Conservation (phyloP, 2,888 invertebrate genomes). For the Oscheius sp. region DNA sequence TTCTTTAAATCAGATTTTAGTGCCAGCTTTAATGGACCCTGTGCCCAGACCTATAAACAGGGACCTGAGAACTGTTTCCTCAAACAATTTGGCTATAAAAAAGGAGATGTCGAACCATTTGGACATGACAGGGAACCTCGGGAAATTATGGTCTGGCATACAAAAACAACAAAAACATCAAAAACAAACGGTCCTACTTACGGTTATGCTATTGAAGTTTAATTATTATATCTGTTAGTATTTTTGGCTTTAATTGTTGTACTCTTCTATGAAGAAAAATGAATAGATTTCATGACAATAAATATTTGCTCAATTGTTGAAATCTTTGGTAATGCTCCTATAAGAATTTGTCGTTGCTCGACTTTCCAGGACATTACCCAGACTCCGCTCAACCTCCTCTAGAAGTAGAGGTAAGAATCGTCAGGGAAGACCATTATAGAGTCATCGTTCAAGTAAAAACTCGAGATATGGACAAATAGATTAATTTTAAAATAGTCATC, state of each 20-base stretch:
- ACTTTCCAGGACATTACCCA: too few relatives aligned
- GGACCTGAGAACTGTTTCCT: slow-evolving; percentile 64
- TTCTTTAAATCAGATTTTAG: slow-evolving; percentile 36
- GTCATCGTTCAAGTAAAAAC: too few relatives aligned
- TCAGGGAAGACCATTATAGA: too few relatives aligned
- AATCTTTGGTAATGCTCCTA: not conserved
- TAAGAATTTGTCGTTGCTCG: not conserved
- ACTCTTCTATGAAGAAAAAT: slow-evolving; percentile 13
- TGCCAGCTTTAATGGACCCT: slow-evolving; percentile 53
- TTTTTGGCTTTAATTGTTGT: too few relatives aligned
- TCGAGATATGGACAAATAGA: too few relatives aligned
- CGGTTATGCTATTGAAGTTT: slow-evolving; percentile 28
- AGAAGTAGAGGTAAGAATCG: too few relatives aligned
- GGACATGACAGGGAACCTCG: slow-evolving; percentile 60
- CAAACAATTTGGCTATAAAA: slow-evolving; percentile 55
- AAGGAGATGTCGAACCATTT: slow-evolving; percentile 55
- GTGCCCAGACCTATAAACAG: slow-evolving; percentile 45
- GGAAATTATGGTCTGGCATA: slow-evolving; percentile 55
- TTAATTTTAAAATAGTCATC: too few relatives aligned
- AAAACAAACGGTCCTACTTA: slow-evolving; percentile 35
- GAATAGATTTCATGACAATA: too few relatives aligned
- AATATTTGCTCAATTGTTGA: too few relatives aligned
- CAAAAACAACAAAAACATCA: slow-evolving; percentile 43
- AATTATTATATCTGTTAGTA: not conserved
- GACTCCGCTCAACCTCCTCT: not conserved